These are phyloP conservation scores for Tetragonula clypearis DNA, from an alignment of 1,140 invertebrate genomes.

Conservation along the genomic window DNA sequence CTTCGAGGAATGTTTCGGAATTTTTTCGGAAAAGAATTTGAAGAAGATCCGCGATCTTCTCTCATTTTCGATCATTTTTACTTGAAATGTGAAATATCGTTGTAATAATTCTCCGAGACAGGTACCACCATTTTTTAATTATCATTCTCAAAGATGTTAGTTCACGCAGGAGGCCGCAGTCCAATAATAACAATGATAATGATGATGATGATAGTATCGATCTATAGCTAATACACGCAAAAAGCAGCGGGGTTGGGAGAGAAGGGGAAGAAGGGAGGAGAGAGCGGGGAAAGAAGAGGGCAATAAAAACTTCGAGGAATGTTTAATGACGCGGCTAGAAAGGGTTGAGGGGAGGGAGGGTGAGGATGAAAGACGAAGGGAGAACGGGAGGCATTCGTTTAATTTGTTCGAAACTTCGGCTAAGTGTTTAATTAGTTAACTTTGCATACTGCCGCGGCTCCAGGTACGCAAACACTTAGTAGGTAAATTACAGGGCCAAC, in stretches of 20 bases:
- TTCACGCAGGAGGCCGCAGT: no score
- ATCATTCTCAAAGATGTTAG: no score
- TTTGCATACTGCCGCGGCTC: constrained; percentile 66
- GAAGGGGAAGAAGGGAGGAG: no score
- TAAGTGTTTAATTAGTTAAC: constrained; percentile 79
- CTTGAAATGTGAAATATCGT: no score
- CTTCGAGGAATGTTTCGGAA: constrained; percentile 63
- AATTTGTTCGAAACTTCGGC: constrained; percentile 74
- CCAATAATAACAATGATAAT: no score
- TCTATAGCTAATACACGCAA: not conserved
- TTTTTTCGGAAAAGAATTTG: no score
- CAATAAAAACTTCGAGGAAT: constrained; percentile 68
- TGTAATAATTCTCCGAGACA: no score
- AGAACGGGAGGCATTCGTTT: constrained; percentile 66
- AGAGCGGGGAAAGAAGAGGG: constrained; percentile 21
- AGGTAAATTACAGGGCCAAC: constrained; percentile 76
- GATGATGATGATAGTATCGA: no score
- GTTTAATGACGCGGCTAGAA: constrained; percentile 62
- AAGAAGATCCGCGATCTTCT: no score
- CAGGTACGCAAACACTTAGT: constrained; percentile 76
- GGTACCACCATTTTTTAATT: no score
- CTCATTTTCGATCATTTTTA: no score
- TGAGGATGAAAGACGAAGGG: not conserved
- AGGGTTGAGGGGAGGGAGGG: not conserved
- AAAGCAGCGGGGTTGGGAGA: no score